phyloP scores from a whole-genome alignment of 35 echinoderm and acorn worm species.

The Apostichopus parvimensis region DNA sequence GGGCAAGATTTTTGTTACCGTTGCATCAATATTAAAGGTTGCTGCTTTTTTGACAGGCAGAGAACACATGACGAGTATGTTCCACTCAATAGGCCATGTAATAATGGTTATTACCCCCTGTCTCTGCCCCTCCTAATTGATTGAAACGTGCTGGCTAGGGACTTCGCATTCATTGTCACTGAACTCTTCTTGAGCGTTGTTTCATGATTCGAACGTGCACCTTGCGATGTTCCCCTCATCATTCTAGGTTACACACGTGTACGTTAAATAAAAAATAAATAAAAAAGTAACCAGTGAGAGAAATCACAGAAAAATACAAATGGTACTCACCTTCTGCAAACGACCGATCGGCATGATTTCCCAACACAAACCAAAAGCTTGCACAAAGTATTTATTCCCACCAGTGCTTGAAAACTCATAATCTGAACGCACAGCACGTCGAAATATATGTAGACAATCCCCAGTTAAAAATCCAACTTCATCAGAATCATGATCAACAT shows the following conservation, averaged over 20 bases:
- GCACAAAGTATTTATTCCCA: not conserved
- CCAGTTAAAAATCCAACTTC: not conserved
- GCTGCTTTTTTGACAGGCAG: too few species aligned
- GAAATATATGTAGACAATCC: not conserved
- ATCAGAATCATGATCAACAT: not conserved
- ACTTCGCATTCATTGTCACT: not conserved
- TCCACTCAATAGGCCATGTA: too few species aligned
- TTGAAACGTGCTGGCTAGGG: not conserved
- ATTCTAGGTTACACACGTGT: not conserved
- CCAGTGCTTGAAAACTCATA: not conserved
- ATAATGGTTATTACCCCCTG: too few species aligned
- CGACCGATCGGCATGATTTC: conserved; percentile 28
- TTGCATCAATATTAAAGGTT: too few species aligned
- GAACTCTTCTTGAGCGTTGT: not conserved
- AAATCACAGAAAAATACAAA: not conserved
- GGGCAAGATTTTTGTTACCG: too few species aligned
- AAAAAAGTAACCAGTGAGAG: not conserved
- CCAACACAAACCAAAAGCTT: conserved; percentile 3
- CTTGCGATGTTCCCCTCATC: not conserved
- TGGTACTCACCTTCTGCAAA: conserved; percentile 27
- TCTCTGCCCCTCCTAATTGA: not conserved
- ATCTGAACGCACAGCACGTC: not conserved
- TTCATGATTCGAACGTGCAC: not conserved
- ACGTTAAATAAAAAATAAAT: not conserved
- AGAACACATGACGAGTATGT: too few species aligned